Percentiles rank a stretch among this genome's conserved stretches.
These are phyloP conservation scores for Lasioglossum calceatum DNA, from an alignment of 2,888 invertebrate genomes.

Conservation along the genomic window DNA sequence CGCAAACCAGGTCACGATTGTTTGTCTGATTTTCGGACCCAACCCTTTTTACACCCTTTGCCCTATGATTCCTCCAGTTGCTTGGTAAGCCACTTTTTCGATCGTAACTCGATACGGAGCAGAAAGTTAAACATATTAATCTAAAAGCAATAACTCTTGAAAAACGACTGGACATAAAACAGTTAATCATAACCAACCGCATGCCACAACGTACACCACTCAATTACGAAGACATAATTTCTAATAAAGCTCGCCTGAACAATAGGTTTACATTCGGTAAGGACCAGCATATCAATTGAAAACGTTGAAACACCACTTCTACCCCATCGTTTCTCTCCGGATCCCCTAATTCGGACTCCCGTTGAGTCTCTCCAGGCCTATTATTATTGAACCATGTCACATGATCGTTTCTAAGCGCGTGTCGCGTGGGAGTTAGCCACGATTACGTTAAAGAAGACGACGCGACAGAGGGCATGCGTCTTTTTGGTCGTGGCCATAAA, in stretches of 20 bases:
- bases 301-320: background rate
- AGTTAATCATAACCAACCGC: background rate
- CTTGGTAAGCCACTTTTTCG: background rate
- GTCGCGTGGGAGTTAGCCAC: conserved; percentile 5
- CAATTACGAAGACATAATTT: background rate
- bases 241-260: background rate
- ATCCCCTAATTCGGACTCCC: background rate
- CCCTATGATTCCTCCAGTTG: background rate
- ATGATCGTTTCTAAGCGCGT: background rate
- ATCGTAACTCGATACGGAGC: background rate
- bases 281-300: conserved; percentile 5
- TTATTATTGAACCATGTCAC: background rate
- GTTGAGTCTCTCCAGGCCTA: background rate
- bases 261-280: background rate
- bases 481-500: background rate
- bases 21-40: background rate
- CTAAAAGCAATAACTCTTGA: background rate
- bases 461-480: background rate
- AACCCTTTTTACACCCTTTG: background rate
- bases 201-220: background rate
- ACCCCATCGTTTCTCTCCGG: background rate
- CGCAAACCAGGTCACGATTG: conserved; percentile 9
- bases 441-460: background rate
- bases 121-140: background rate
- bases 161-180: background rate